A percentile compares a stretch with the other conserved stretches of the same genome.
Conservation (phyloP, 2,888 invertebrate species). For the Crepidodera aurea region DNA sequence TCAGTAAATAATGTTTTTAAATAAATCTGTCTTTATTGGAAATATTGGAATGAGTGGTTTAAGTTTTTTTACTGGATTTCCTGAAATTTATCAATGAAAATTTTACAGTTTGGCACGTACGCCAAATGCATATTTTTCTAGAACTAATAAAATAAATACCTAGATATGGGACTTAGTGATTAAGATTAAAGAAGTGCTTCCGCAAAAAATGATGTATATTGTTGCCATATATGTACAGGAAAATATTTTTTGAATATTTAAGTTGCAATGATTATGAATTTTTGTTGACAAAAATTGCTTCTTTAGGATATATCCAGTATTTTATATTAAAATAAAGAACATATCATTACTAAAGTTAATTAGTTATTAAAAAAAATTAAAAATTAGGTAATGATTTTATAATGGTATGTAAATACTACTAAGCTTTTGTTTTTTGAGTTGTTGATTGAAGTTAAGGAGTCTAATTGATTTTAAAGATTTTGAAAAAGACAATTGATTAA, state of each 20-base stretch:
- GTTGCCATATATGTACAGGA: neutral
- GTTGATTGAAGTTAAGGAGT: constrained; percentile 7
- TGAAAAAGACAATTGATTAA: constrained; percentile 16
- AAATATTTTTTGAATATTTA: neutral
- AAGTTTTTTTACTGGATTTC: no score
- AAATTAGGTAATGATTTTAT: constrained; percentile 8
- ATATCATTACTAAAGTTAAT: constrained; percentile 39
- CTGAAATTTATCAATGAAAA: no score
- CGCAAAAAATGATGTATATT: neutral
- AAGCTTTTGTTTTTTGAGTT: neutral
- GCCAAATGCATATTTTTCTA: no score
- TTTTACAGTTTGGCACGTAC: no score
- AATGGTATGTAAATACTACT: neutral
- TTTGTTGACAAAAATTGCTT: no score
- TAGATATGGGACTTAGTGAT: neutral
- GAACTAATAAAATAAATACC: no score
- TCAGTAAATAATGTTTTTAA: no score
- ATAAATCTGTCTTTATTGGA: no score
- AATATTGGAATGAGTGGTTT: no score
- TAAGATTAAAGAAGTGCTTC: neutral
- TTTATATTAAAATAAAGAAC: constrained; percentile 31
- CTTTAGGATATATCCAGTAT: constrained; percentile 28
- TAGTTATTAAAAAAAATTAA: constrained; percentile 7
- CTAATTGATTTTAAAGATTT: constrained; percentile 13
- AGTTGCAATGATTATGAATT: no score